Evolutionary conservation across 2,113 vertebrate species (phyloP), one percentile per base, ranked within the genome.

Genomic region (Corythornis cristatus): DNA sequence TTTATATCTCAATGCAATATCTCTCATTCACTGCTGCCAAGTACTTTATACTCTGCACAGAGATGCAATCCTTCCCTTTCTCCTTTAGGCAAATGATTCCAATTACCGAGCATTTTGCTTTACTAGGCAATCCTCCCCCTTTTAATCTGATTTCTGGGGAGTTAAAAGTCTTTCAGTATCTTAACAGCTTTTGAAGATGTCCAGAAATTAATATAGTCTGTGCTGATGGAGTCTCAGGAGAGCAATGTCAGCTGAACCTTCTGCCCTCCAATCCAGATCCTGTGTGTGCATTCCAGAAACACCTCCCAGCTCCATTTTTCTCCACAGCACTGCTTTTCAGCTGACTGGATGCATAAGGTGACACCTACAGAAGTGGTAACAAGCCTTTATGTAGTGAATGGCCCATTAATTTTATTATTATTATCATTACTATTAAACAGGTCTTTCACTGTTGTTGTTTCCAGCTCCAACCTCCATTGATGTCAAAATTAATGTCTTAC

Each of bases 1-100:
- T 89, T 93, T 93, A 79, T 89, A 94, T 89, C 83, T 83, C 90
- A 53, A 82, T 92, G 77, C 92, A 93, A 88, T 88, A 82, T 74
- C 67, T 68, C 45, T 90, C 79, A 64, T 74, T 66, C 72, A 9
- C 37, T 40, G 6, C 60, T 82, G 87, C 92, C 89, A 92, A 85
- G 33, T 74, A 43, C 61, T 68, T 84, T 65, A 43, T 42, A 37
- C 14, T 22, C 56, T 73, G 81, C 60, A 26, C 23, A 66, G 86
- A 79, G 45, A 71, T 82, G 62, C 60, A 89, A 26, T 66, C 45
- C 12, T n/a, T 75, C 50, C 40, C 80, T 72, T 57, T 56, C 65
- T 58, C 70, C 67, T 91, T 68, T 45, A 76, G 87, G 84, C 77
- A 61, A 46, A 23, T 20, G 26, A 42, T 84, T 79, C 46, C 31